Percentiles rank a stretch among this genome's conserved stretches.
These are phyloP conservation scores for Cardiocondyla obscurior DNA, from an alignment of 1,140 invertebrate genomes.

Conservation along the genomic window DNA sequence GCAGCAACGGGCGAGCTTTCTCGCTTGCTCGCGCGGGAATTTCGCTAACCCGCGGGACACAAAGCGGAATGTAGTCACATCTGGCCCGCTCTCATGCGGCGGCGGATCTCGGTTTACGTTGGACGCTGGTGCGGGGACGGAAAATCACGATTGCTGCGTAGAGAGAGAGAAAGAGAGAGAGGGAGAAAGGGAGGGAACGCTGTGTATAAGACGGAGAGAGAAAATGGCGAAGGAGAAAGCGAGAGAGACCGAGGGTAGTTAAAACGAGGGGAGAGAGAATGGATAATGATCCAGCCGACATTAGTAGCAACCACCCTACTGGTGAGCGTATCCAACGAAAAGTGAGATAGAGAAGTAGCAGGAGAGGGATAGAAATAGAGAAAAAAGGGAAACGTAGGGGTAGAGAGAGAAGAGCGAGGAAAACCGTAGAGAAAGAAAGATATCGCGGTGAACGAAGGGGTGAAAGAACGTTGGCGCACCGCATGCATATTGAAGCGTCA, in stretches of 20 bases:
- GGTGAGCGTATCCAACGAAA: conserved; percentile 48
- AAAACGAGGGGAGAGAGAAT: conserved; percentile 50
- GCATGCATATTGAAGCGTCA: conserved; percentile 77
- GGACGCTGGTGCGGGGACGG: conserved; percentile 72
- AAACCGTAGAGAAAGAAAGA: conserved; percentile 12
- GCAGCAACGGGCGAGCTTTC: conserved; percentile 26
- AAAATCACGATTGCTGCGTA: conserved; percentile 77
- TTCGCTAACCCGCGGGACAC: conserved; percentile 80
- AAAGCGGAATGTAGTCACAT: conserved; percentile 79
- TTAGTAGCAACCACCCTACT: conserved; percentile 64
- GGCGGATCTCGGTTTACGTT: conserved; percentile 77
- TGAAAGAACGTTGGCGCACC: conserved; percentile 65
- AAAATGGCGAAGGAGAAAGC: neutral
- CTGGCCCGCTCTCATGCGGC: conserved; percentile 79
- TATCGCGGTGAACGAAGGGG: conserved; percentile 53
- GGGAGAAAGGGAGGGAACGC: conserved; percentile 10
- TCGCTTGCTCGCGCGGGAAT: conserved; percentile 72
- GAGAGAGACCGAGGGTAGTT: conserved; percentile 29
- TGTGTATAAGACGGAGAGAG: too few relatives aligned
- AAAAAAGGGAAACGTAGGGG: neutral
- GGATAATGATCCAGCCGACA: conserved; percentile 69
- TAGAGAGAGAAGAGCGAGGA: neutral
- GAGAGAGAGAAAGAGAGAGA: conserved; percentile 33
- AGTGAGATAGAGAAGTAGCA: neutral
- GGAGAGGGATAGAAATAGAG: neutral